Percentiles rank a stretch among this genome's conserved stretches.
These are phyloP conservation scores for Oxyruncus cristatus DNA, from an alignment of 2,113 vertebrate genomes.

Conservation along the genomic window DNA sequence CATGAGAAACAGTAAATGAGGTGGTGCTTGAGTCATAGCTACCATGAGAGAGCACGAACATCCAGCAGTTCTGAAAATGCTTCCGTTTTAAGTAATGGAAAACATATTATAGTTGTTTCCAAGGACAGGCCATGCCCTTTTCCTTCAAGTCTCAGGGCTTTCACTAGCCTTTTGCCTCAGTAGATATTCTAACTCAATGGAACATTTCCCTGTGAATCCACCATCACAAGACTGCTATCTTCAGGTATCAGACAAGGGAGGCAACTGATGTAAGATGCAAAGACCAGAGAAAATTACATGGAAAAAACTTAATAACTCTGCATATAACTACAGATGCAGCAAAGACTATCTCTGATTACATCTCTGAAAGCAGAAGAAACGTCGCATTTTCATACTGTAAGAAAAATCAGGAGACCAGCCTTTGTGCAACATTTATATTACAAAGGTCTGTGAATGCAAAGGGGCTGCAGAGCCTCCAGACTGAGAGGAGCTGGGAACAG, in stretches of 20 bases:
- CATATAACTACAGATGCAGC: not conserved
- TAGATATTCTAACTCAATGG: not conserved
- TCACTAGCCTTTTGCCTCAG: not conserved
- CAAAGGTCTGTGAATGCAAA: not conserved
- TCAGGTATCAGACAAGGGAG: not conserved
- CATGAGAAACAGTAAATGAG: not conserved
- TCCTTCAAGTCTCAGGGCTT: not conserved
- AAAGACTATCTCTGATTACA: not conserved
- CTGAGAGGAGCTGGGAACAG: not conserved
- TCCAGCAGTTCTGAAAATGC: not conserved
- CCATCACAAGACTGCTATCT: not conserved
- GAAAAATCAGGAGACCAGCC: not conserved
- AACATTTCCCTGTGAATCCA: not conserved
- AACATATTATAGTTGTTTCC: not conserved
- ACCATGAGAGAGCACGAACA: accelerated
- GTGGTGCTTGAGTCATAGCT: not conserved
- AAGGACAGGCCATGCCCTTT: not conserved
- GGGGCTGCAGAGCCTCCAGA: not conserved
- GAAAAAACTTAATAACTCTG: not conserved
- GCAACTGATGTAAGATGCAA: not conserved
- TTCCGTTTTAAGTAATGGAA: not conserved
- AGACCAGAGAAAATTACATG: not conserved
- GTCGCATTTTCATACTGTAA: not conserved
- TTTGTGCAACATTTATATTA: not conserved
- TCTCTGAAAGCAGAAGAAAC: not conserved